phyloP scores from a whole-genome alignment of 2,888 invertebrate species.

The Campoplex capitator region DNA sequence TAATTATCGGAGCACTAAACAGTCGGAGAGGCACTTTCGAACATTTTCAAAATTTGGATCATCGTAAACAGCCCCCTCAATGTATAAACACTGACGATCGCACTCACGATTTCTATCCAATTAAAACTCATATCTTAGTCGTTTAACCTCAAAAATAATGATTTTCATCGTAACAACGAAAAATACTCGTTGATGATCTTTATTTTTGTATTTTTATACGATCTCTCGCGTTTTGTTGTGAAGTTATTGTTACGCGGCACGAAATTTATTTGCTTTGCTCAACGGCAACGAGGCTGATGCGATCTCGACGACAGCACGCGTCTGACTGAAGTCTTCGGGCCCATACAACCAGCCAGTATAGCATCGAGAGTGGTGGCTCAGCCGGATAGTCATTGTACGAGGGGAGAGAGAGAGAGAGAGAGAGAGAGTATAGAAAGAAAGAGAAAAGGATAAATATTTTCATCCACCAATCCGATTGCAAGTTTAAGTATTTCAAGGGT shows the following conservation, averaged over 20 bases:
- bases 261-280: background rate
- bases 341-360: background rate
- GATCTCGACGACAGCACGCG: slow-evolving; percentile 50
- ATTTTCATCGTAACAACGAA: background rate
- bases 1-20: background rate
- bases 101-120: background rate
- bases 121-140: background rate
- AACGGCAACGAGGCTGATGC: slow-evolving; percentile 7
- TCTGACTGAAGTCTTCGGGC: slow-evolving; percentile 52
- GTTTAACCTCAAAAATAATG: background rate
- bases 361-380: slow-evolving; percentile 1
- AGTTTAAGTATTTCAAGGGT: slow-evolving; percentile 55
- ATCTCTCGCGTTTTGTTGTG: background rate
- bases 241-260: background rate
- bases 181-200: background rate
- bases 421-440: background rate
- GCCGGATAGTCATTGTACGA: slow-evolving; percentile 27
- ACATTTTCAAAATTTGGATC: background rate
- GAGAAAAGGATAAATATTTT: slow-evolving; percentile 4
- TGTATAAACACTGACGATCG: background rate
- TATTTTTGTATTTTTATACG: background rate
- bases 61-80: background rate
- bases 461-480: slow-evolving; percentile 40
- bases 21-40: background rate
- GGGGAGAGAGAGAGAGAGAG: background rate